These are phyloP conservation scores for Pachypeltis micranthus DNA, from an alignment of 1,140 invertebrate species.

Conservation along the genomic window DNA sequence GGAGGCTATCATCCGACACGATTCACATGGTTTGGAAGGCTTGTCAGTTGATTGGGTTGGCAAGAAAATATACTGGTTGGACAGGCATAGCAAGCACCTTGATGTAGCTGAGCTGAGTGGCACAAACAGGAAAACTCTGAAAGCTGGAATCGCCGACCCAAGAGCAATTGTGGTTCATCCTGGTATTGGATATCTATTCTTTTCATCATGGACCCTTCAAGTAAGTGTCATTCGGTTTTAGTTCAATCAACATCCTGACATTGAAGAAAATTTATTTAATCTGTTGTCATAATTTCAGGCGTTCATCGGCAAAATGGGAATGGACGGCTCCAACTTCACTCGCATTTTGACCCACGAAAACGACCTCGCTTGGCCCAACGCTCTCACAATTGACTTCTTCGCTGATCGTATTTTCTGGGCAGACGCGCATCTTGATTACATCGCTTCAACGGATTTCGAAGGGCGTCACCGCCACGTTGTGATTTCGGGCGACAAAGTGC, in stretches of 20 bases:
- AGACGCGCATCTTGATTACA: constrained; percentile 96
- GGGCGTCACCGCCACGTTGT: constrained; percentile 73
- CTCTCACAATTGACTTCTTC: constrained; percentile 92
- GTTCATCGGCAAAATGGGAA: constrained; percentile 92
- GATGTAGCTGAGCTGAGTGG: constrained; percentile 89
- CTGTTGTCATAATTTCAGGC: constrained; percentile 55
- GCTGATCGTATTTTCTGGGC: constrained; percentile 92
- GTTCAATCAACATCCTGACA: too few relatives aligned
- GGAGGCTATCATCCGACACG: constrained; percentile 81
- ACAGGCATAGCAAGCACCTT: constrained; percentile 85
- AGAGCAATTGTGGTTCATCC: constrained; percentile 90
- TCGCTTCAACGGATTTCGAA: constrained; percentile 85
- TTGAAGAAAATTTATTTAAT: too few relatives aligned
- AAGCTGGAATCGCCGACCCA: constrained; percentile 80
- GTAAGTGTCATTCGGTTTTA: constrained; percentile 28
- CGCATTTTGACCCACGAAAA: constrained; percentile 83
- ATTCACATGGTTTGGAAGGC: constrained; percentile 91
- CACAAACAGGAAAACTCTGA: constrained; percentile 75
- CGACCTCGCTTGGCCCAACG: constrained; percentile 96
- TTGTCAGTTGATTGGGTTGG: constrained; percentile 94
- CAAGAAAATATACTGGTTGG: constrained; percentile 94
- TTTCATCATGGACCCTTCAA: constrained; percentile 87
- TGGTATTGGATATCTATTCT: constrained; percentile 86
- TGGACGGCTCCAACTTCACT: constrained; percentile 89
- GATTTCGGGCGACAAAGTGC: constrained; percentile 64